phyloP scores from a whole-genome alignment of 2,113 vertebrate genomes.

The Sebastes schlegelii region DNA sequence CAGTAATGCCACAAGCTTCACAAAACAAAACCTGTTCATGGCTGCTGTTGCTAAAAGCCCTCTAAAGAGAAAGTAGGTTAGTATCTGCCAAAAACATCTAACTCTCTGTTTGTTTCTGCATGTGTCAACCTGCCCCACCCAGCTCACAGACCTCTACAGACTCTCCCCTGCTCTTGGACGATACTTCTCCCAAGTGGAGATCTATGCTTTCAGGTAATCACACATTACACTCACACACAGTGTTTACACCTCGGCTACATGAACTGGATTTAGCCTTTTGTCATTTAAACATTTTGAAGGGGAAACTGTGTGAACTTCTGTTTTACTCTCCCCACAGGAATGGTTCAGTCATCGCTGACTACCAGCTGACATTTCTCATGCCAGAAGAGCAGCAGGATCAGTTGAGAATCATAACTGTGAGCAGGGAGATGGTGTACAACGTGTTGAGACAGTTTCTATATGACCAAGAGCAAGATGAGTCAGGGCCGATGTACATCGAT shows the following conservation, averaged over 20 bases:
- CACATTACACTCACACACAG: not conserved
- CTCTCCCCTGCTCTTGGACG: slow-evolving; percentile 80
- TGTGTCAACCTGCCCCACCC: slow-evolving; percentile 42
- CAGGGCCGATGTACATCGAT: slow-evolving; percentile 52
- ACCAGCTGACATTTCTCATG: slow-evolving; percentile 76
- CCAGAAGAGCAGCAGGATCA: slow-evolving; percentile 65
- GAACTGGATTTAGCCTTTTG: not conserved
- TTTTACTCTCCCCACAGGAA: slow-evolving; percentile 35
- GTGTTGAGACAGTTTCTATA: slow-evolving; percentile 80
- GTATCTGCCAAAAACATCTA: not conserved
- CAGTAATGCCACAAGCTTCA: not conserved
- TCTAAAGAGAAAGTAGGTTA: not conserved
- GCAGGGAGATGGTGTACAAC: slow-evolving; percentile 76
- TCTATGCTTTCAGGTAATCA: slow-evolving; percentile 71
- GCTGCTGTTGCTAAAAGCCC: not conserved
- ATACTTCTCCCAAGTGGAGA: slow-evolving; percentile 71
- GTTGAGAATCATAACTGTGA: slow-evolving; percentile 76
- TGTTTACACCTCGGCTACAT: not conserved
- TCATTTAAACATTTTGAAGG: not conserved
- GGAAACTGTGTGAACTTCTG: not conserved
- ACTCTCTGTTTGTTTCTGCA: slow-evolving; percentile 19
- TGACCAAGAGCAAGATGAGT: slow-evolving; percentile 61
- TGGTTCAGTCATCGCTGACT: slow-evolving; percentile 57
- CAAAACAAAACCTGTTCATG: slow-evolving; percentile 4
- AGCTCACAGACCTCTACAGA: slow-evolving; percentile 74